phyloP scores from a whole-genome alignment of 2,888 invertebrate species.

The Eupithecia tripunctaria region DNA sequence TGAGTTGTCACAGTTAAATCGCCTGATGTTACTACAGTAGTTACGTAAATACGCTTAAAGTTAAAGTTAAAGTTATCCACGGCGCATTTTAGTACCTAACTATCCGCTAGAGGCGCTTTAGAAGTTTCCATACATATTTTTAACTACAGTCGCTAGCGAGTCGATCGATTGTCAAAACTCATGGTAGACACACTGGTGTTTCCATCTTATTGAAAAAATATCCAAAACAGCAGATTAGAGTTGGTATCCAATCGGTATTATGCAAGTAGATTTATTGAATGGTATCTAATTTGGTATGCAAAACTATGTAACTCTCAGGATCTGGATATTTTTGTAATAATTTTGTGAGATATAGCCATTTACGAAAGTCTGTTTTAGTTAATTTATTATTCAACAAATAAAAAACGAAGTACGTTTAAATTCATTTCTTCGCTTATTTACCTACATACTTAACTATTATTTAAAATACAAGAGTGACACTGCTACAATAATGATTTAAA shows the following conservation, averaged over 20 bases:
- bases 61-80: too few species aligned
- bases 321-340: neutral
- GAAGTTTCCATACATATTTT: too few species aligned
- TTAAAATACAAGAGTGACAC: neutral
- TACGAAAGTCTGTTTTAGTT: neutral
- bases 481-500: neutral
- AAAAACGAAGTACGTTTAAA: neutral
- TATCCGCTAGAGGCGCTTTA: too few species aligned
- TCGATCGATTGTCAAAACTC: too few species aligned
- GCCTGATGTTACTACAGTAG: too few species aligned
- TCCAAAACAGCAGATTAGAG: too few species aligned
- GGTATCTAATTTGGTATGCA: neutral
- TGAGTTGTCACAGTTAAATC: too few species aligned
- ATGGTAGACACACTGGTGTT: too few species aligned
- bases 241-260: neutral
- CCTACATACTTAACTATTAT: neutral
- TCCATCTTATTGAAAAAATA: too few species aligned
- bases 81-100: too few species aligned
- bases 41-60: too few species aligned
- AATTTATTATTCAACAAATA: neutral
- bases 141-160: too few species aligned
- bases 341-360: neutral
- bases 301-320: neutral
- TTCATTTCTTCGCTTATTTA: neutral
- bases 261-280: neutral